These are phyloP conservation scores for Frieseomelitta varia DNA, from an alignment of 1,140 invertebrate genomes.

Conservation along the genomic window DNA sequence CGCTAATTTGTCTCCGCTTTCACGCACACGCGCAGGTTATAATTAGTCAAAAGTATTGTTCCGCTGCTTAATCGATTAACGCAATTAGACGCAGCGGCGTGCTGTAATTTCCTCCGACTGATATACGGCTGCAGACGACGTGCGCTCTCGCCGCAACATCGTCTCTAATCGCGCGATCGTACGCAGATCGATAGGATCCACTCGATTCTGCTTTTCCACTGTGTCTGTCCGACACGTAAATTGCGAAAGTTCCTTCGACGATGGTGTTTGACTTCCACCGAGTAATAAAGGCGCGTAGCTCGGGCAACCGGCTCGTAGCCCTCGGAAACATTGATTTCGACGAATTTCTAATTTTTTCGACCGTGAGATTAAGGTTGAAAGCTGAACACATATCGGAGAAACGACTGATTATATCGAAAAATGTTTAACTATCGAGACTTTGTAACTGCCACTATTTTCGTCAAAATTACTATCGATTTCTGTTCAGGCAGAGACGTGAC, in stretches of 20 bases:
- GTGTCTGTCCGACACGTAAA: slow-evolving; percentile 17
- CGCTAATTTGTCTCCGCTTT: background rate
- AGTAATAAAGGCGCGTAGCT: background rate
- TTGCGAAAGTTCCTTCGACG: slow-evolving; percentile 9
- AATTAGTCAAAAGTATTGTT: slow-evolving; percentile 18
- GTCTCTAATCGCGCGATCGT: background rate
- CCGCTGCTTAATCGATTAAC: slow-evolving; percentile 15
- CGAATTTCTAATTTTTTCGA: background rate
- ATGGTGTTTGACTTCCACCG: background rate
- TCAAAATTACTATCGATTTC: no score
- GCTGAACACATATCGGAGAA: no score
- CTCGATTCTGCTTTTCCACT: slow-evolving; percentile 27
- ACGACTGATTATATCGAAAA: no score
- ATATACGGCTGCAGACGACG: slow-evolving; percentile 8
- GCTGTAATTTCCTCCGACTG: slow-evolving; percentile 7
- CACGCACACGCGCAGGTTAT: background rate
- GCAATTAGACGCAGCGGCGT: slow-evolving; percentile 1
- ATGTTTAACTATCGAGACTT: no score
- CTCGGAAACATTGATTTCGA: background rate
- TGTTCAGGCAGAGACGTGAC: no score
- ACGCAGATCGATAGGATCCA: slow-evolving; percentile 3
- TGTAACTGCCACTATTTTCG: no score
- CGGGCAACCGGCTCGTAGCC: background rate
- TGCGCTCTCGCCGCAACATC: background rate
- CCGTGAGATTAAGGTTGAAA: no score